Base-by-base conservation (phyloP, 2,797 vertebrate species). In the Vireo griseus region DNA sequence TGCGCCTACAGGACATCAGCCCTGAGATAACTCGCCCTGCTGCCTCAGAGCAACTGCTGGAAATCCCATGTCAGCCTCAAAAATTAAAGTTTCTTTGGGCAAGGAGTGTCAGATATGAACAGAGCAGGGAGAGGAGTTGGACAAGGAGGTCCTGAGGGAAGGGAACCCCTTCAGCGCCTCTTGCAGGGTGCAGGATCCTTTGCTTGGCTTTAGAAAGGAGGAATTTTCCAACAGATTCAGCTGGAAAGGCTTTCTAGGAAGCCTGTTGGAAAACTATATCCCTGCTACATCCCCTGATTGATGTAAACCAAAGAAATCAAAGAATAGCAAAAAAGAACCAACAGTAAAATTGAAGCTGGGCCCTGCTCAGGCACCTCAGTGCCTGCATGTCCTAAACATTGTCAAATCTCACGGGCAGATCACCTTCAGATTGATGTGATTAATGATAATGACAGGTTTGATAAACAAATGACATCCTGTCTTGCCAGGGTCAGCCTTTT, bases 401-500 rank as follows among this genome's bases (percentile, higher is more conserved):
- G 83, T 24, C 5, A 42, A 10, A 44, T 65, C 63, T 73, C 72
- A 62, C 14, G 3, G 74, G 19, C 74, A 73, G 51, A 77, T 94
- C 88, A 11, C 45, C 42, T 72, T 44, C 22, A 58, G 59, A 44
- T 9, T 19, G 69, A 80, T 81, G 62, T 16, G 62, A 88, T 1
- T 24, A n/a, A 28, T 26, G 73, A 3, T 77, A 72, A 90, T 78
- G 66, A 78, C 80, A 59, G 87, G 58, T 15, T 26, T 17, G 72
- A 88, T 58, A 87, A 83, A 51, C 65, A 94, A 95, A 95, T 83
- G 77, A n/a, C 81, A 95, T 72, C 78, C 72, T 77, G 57, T 44
- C 84, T 55, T 91, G 84, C 88, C 62, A 85, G 86, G 72, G 72
- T 65, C 67, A 86, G 87, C 86, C 75, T 86, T 39, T 17, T 39